Evolutionary conservation across 1,140 invertebrate species (phyloP).

Genomic region (Epicauta chinensis): DNA sequence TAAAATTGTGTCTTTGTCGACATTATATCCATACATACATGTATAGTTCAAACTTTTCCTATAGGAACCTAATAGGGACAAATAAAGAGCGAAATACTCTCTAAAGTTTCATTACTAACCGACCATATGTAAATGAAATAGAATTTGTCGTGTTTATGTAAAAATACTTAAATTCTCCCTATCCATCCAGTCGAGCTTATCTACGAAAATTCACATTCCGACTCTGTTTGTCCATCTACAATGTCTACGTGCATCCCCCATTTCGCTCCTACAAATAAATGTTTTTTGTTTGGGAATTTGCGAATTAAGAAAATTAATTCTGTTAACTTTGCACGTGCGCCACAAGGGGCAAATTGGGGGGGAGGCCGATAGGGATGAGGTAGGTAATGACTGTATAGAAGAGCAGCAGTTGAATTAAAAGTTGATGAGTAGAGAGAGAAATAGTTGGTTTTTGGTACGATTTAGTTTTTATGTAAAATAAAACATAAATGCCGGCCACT

Average conservation of each 20-base stretch:
- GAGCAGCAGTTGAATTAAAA: too few relatives aligned
- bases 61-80: too few relatives aligned
- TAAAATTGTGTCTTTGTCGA: conserved; percentile 11
- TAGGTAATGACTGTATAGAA: neutral
- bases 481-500: too few relatives aligned
- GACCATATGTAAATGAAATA: too few relatives aligned
- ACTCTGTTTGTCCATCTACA: neutral
- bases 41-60: too few relatives aligned
- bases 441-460: too few relatives aligned
- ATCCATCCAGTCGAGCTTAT: conserved; percentile 1
- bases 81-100: too few relatives aligned
- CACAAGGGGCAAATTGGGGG: neutral
- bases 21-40: neutral
- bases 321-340: conserved; percentile 20
- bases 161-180: conserved; percentile 34
- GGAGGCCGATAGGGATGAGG: neutral
- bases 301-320: conserved; percentile 33
- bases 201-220: too few relatives aligned
- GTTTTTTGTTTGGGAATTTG: conserved; percentile 29
- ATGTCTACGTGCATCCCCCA: conserved; percentile 20
- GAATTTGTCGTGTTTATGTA: conserved; percentile 38
- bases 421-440: too few relatives aligned
- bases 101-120: too few relatives aligned
- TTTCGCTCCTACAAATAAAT: conserved; percentile 18
- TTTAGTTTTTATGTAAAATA: too few relatives aligned